Evolutionary conservation across 35 echinoderm and acorn worm species (phyloP), one percentile per base, ranked within the genome.

Genomic region (Lytechinus variegatus): DNA sequence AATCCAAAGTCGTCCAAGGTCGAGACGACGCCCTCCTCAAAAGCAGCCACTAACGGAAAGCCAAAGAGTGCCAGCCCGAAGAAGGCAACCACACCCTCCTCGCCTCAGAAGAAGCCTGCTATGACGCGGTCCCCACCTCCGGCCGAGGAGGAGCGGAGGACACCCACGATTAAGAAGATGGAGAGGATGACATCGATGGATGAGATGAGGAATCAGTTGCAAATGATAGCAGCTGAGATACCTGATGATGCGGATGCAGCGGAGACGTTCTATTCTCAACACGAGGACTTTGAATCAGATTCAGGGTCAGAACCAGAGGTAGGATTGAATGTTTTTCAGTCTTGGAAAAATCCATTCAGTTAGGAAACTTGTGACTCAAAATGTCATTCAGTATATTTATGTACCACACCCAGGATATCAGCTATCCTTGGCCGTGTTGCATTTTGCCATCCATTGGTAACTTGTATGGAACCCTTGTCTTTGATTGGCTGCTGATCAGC

Each of bases 201-300:
- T 33, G 95, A 58, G 27, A 96, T 56, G 61, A 27, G 61, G 27
- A 96, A 95, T 92, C 97, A 96, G 16, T 29, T 95, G 95, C 54
- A 87, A 10, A 13, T 79, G 92, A 54, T 94, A n/a, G 94, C 95
- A 5, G 86, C 97, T 8, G 95, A 95, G 19, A 98, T 99, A 16
- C 98, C 98, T 9, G 98, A 97, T 27, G 97, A 99, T 95, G 96
- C 93, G 29, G 98, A 98, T 89, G 95, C 96, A 53, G 98, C 98
- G 3, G 98, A 99, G 61, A 99, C 98, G 14, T 99, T 96, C 94
- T 99, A 99, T 94, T 98, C 97, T 28, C 97, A 96, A 51, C 97
- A 98, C 58, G 98, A 98, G 61, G 98, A 99, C 87, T 99, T 99
- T 97, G 98, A 98, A 55, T 97, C 98, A 1, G 98, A 97, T 51